Conservation (phyloP, 2,888 invertebrate genomes). For the Amphipoea lucens region DNA sequence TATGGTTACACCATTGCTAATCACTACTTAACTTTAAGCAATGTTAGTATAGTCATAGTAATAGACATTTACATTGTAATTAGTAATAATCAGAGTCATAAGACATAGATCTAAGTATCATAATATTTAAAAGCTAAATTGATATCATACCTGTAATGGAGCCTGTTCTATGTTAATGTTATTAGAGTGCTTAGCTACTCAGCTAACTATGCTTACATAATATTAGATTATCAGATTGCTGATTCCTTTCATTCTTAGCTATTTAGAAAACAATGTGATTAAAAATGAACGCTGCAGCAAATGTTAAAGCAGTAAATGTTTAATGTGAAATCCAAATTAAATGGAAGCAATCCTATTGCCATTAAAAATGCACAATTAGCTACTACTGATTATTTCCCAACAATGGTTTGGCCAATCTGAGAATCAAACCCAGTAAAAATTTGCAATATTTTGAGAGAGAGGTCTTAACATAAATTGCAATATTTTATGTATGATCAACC, state of each 20-base stretch:
- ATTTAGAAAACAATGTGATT: not conserved
- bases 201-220: not conserved
- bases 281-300: not conserved
- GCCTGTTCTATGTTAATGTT: not conserved
- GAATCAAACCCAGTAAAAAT: not conserved
- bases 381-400: not conserved
- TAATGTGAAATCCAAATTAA: not conserved
- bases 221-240: not conserved
- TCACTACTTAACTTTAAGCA: not conserved
- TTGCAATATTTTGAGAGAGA: no score
- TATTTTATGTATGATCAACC: not conserved
- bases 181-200: not conserved
- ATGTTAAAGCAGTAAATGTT: not conserved
- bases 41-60: no score
- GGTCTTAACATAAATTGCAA: not conserved
- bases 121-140: not conserved
- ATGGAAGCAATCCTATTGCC: not conserved
- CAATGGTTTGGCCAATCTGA: not conserved
- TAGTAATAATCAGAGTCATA: not conserved
- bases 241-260: not conserved
- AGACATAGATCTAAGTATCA: not conserved
- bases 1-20: not conserved
- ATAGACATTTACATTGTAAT: constrained; percentile 9
- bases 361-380: not conserved
- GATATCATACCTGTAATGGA: not conserved